Conservation (phyloP, 2,888 invertebrate species). For the Melinaea marsaeus region DNA sequence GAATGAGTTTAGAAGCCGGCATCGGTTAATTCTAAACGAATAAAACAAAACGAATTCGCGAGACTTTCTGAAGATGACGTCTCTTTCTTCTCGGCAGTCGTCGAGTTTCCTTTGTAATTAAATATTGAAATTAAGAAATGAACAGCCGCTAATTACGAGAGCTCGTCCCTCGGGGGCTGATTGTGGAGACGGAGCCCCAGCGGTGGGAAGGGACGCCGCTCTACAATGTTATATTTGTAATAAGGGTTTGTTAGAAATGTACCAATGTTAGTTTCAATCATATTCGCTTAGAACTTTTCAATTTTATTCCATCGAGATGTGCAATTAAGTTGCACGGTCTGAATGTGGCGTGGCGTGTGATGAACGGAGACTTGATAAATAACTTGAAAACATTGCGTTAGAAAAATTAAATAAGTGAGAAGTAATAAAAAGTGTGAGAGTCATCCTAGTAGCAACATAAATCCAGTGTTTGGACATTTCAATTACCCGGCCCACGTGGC, state of each 20-base stretch:
- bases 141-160: slow-evolving; percentile 78
- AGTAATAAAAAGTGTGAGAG: slow-evolving; percentile 31
- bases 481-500: slow-evolving; percentile 74
- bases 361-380: background rate
- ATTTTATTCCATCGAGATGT: background rate
- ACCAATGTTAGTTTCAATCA: background rate
- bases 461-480: slow-evolving; percentile 75
- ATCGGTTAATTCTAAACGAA: slow-evolving; percentile 57
- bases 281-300: background rate
- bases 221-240: slow-evolving; percentile 68
- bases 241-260: slow-evolving; percentile 15
- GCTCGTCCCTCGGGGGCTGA: slow-evolving; percentile 77
- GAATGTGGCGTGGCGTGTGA: background rate
- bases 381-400: background rate
- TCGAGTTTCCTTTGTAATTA: slow-evolving; percentile 79
- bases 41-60: slow-evolving; percentile 66
- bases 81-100: slow-evolving; percentile 68
- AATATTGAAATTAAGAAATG: slow-evolving; percentile 80
- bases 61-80: slow-evolving; percentile 76
- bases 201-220: slow-evolving; percentile 68
- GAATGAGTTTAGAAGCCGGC: slow-evolving; percentile 54
- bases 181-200: slow-evolving; percentile 68
- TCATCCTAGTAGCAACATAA: slow-evolving; percentile 66
- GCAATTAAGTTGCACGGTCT: too few relatives aligned
- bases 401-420: background rate